Base-by-base conservation (phyloP, 2,888 invertebrate genomes). In the Ormyrus pomaceus region DNA sequence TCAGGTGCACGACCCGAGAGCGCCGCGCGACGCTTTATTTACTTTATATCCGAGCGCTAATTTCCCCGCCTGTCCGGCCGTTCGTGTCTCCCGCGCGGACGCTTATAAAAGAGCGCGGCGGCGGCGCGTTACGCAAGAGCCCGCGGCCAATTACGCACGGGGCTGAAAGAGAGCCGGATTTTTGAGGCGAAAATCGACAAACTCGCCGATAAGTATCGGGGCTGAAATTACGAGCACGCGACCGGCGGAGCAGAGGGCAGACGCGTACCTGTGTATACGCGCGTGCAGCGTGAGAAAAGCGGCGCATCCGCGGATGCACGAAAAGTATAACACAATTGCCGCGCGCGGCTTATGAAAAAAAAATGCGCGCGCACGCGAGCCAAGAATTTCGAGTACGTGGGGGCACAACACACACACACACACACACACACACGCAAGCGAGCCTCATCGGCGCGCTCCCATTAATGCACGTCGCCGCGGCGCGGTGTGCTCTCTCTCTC, bases 171-270 rank as follows among this genome's bases (percentile, higher is more conserved):
- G 34, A 34, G 34, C 34, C 48, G 46, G 4, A 77, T 65, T 64
- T 70, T 64, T 55, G 70, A 62, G 58, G 58, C 19, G 55, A 79
- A 70, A 73, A 74, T 74, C 62, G 62, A 74, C 68, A 74, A 74
- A 73, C 50, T 59, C 66, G 50, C 55, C 3, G 64, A 50, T 64
- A 59, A 61, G 55, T 66, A 73, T 74, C 34, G n/a, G 6, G 34
- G 8, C 61, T 34, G 69, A 79, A 79, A 79, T 79, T 79, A 70
- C 64, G 59, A 70, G 68, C 74, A 75, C 74, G 79, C 74, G 73
- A 68, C 56, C 10, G 34, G 34, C 34, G 34, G 34, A 4, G 34
- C 34, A n/a, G 46, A 66, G 10, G 11, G 50, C 50, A 6, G 56
- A 13, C 19, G 19, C 53, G 11, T 46, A 65, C 19, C 1, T 19